These are phyloP conservation scores for Crotalus tigris DNA, from an alignment of 2,113 vertebrate genomes.

Conservation along the genomic window DNA sequence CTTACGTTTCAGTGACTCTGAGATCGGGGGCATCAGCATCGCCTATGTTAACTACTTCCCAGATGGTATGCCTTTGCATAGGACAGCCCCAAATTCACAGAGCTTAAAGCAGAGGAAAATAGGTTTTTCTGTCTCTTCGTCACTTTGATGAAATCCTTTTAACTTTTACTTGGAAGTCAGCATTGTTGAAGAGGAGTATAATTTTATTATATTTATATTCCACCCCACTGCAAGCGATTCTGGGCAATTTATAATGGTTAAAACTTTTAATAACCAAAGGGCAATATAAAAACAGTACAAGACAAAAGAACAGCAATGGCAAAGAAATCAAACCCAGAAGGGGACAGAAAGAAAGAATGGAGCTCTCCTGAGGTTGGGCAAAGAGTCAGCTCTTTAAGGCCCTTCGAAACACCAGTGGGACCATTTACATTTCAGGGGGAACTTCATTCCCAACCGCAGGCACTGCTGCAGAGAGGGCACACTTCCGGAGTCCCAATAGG, in stretches of 20 bases:
- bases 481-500: not conserved
- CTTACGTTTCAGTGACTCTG: slow-evolving; percentile 96
- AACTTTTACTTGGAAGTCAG: not conserved
- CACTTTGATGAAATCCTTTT: not conserved
- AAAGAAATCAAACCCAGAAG: not conserved
- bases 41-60: slow-evolving; percentile 79
- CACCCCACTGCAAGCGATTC: not conserved
- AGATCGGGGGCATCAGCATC: slow-evolving; percentile 95
- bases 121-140: not conserved
- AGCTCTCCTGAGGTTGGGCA: not conserved
- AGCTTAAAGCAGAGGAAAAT: not conserved
- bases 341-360: not conserved
- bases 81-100: not conserved
- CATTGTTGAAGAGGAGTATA: not conserved
- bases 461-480: not conserved
- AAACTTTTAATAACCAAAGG: not conserved
- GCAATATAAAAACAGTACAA: not conserved
- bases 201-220: not conserved
- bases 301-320: not conserved
- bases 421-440: not conserved
- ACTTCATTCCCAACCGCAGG: not conserved
- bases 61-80: slow-evolving; percentile 58
- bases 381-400: not conserved
- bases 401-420: not conserved
- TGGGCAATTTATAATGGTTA: not conserved